Base-by-base conservation (phyloP, 2,888 invertebrate genomes). In the Phaonia tiefii region DNA sequence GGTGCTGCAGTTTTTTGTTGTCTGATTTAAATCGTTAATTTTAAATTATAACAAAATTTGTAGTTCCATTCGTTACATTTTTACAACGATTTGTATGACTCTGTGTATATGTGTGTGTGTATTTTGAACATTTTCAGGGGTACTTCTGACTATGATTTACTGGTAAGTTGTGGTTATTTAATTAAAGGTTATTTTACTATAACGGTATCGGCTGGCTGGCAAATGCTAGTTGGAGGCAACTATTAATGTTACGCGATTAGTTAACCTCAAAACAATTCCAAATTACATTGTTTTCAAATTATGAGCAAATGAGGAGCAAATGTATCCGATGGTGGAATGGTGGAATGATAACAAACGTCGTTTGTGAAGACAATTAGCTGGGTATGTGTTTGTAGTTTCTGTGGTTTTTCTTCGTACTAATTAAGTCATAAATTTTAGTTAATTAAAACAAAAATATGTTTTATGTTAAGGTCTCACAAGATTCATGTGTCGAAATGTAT, bases 131-230 rank as follows among this genome's bases (percentile, higher is more conserved):
- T 60, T 20, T 42, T 26, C 15, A 15, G 63, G 37, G 39, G 25
- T 39, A 10, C 31, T 39, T 8, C 17, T 63, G 25, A 42, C 54
- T 63, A 60, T 73, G 60, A 78, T 42, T 78, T 54, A 78, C 73
- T 73, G 63, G 73, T 46, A 78, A 69, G 63, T 78, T 78, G 73
- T 69, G 78, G 73, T 73, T 73, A 73, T 78, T 73, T 73, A 78
- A 73, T 78, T 78, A 78, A 78, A 73, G 73, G 78, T 78, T 73
- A 73, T 37, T 73, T 63, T 39, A 60, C 51, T 58, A 39, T 60
- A 71, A 66, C 76, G 67, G 75, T 26, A 63, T 42, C 42, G 39
- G 22, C 42, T 39, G 37, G 22, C 42, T 39, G 37, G 42, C 39
- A 31, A 31, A 8, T 8, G 31, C 8, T 31, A 56, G 56, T 56